Conservation (phyloP, 35 echinoderm and acorn worm genomes). For the Anneissia japonica region DNA sequence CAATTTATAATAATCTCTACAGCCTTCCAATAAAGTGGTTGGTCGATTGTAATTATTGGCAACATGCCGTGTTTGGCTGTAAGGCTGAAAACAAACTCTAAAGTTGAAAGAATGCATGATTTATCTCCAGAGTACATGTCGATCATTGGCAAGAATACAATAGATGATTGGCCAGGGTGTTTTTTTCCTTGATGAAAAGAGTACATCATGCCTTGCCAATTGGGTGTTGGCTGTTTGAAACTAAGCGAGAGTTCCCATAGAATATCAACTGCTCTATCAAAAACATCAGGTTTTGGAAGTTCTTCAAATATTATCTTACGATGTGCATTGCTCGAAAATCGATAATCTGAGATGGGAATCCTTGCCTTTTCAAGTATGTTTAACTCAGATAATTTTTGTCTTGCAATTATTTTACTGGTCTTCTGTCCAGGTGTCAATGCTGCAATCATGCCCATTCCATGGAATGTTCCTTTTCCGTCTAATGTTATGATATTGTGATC, state of each 20-base stretch:
- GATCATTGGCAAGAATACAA: constrained; percentile 32
- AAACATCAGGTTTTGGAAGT: constrained; percentile 18
- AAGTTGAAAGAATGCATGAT: constrained; percentile 31
- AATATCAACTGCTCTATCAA: constrained; percentile 39
- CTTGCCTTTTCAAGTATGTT: constrained; percentile 31
- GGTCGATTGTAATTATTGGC: constrained; percentile 16
- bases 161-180: constrained; percentile 17
- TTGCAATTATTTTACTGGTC: constrained; percentile 17
- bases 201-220: constrained; percentile 23
- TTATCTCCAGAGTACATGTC: constrained; percentile 35
- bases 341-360: constrained; percentile 8
- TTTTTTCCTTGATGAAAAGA: background rate
- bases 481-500: constrained; percentile 66
- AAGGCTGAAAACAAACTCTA: constrained; percentile 2
- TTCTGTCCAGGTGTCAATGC: constrained; percentile 35
- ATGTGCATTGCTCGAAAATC: constrained; percentile 39
- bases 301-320: constrained; percentile 24
- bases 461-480: constrained; percentile 69
- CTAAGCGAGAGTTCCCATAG: constrained; percentile 41
- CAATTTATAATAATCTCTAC: background rate
- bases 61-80: background rate
- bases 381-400: constrained; percentile 12
- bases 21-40: constrained; percentile 23
- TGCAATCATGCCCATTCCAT: constrained; percentile 72
- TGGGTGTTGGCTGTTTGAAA: constrained; percentile 31